These are phyloP conservation scores for Limnodromus scolopaceus DNA, from an alignment of 2,797 vertebrate species.

Conservation along the genomic window DNA sequence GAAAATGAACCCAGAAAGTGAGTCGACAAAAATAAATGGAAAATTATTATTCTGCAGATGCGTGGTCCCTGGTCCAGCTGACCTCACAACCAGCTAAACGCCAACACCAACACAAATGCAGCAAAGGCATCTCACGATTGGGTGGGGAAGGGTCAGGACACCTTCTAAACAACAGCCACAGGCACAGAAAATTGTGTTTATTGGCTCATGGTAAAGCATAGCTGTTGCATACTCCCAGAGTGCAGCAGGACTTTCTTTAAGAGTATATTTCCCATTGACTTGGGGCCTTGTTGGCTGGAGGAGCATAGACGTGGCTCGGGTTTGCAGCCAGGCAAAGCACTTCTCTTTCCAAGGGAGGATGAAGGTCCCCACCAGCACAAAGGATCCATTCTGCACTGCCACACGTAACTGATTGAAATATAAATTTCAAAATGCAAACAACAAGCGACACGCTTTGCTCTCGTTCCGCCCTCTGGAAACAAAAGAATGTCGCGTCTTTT, in stretches of 20 bases:
- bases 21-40: neutral
- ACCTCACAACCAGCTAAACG: neutral
- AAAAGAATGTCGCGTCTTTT: neutral
- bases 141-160: neutral
- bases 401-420: neutral
- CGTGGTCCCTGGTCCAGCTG: neutral
- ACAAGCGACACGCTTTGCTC: neutral
- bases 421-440: neutral
- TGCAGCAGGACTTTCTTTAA: neutral
- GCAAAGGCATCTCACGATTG: neutral
- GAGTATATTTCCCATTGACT: neutral
- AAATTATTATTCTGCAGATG: neutral
- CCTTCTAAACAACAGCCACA: fast-evolving
- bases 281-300: neutral
- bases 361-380: neutral
- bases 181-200: fast-evolving
- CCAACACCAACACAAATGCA: neutral
- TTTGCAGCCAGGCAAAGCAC: neutral
- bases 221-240: fast-evolving
- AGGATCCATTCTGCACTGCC: neutral
- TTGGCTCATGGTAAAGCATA: neutral
- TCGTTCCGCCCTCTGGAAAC: neutral
- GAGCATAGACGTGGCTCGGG: fast-evolving
- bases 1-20: neutral
- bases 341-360: neutral